Base-by-base conservation (phyloP, 2,113 vertebrate genomes). In the Brachyhypopomus gauderio region DNA sequence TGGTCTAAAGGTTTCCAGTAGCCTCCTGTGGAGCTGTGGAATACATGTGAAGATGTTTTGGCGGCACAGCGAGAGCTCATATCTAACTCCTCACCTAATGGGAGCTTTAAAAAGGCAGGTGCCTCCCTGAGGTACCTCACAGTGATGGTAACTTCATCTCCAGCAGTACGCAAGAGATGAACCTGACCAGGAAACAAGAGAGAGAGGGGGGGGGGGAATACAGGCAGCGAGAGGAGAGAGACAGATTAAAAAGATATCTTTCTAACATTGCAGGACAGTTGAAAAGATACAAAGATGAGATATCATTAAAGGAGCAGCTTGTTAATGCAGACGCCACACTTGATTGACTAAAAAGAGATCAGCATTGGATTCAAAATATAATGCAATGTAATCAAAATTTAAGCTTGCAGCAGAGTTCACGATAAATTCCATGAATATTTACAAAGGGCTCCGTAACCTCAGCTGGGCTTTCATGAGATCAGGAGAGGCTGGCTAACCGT, bases 101-200 rank as follows among this genome's bases (percentile, higher is more conserved):
- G 97, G 87, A 98, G 95, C 90, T 97, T 98, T 79, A 98, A 93
- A 91, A 98, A 98, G 34, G 96, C 95, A 76, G 97, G 97, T 30
- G 96, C 95, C 87, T 97, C 96, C 92, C 95, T 95, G 90, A 97
- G 94, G 90, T 97, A 97, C 87, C 96, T 94, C 85, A 98, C 97
- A 9, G 95, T 96, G 91, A 98, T 88, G 88, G 95, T 95, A 90
- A 98, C 96, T 90, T 98, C 95, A 86, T 97, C 94, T 52, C 97
- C 97, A 52, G 97, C 96, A 19, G 96, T 98, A 85, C 96, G 92
- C 90, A 98, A 87, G 85, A 98, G 95, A 87, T 95, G 95, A 87
- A 98, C 97, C 97, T 98, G 93, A 83, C 67, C 69, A 70, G 25
- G 30, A 73, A 72, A 48, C 20, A 25, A 48, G 41, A 27, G 55